These are phyloP conservation scores for Zosterops hypoxanthus DNA, from an alignment of 2,113 vertebrate genomes.

Conservation along the genomic window DNA sequence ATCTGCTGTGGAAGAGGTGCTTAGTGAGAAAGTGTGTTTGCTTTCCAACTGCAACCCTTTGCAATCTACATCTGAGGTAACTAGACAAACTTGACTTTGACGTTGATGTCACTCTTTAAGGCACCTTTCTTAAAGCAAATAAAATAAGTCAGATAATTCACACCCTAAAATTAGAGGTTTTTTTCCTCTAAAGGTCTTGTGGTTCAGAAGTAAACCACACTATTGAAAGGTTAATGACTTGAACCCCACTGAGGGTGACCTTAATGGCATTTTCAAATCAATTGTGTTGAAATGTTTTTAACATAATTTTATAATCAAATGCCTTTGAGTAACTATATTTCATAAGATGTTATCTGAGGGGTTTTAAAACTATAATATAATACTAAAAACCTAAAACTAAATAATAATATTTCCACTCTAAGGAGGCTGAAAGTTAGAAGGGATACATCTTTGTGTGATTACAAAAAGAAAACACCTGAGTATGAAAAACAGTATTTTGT, in stretches of 20 bases:
- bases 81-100: neutral
- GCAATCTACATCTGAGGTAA: neutral
- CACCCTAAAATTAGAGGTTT: neutral
- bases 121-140: neutral
- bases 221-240: neutral
- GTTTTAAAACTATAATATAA: neutral
- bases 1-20: neutral
- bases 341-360: neutral
- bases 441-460: neutral
- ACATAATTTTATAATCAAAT: neutral
- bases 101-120: neutral
- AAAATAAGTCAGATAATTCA: neutral
- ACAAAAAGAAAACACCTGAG: neutral
- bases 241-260: neutral
- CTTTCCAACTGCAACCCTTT: neutral
- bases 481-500: neutral
- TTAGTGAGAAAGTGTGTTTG: neutral
- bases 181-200: neutral
- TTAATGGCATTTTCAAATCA: neutral
- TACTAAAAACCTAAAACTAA: neutral
- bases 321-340: neutral
- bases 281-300: neutral
- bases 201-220: neutral
- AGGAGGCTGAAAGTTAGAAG: neutral
- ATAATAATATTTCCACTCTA: neutral